Percentiles rank a stretch among this genome's conserved stretches.
Conservation (phyloP, 2,888 invertebrate species). For the Holacanthella duospinosa region DNA sequence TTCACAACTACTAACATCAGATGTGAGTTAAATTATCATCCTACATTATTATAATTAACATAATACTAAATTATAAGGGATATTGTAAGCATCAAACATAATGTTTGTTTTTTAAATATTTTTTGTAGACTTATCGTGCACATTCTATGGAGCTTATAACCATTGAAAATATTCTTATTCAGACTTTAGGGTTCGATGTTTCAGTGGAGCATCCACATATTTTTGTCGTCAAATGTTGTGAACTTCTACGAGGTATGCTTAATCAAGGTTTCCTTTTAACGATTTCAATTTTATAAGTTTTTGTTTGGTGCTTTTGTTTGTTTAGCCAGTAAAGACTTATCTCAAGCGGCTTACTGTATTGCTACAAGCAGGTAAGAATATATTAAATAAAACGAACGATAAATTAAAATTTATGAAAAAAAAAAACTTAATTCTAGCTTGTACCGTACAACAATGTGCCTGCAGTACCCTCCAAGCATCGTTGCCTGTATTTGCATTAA, state of each 20-base stretch:
- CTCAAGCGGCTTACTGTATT: slow-evolving; percentile 97
- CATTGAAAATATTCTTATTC: slow-evolving; percentile 91
- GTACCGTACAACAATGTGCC: slow-evolving; percentile 94
- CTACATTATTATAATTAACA: too few species aligned
- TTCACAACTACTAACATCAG: slow-evolving; percentile 45
- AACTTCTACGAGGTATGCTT: slow-evolving; percentile 74
- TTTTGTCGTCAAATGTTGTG: slow-evolving; percentile 90
- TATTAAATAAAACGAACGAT: neutral
- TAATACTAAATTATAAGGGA: too few species aligned
- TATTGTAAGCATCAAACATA: too few species aligned
- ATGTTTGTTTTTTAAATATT: too few species aligned
- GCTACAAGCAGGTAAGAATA: slow-evolving; percentile 89
- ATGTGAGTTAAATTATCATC: too few species aligned
- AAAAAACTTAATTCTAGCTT: too few species aligned
- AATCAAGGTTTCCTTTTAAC: too few species aligned
- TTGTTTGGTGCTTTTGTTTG: too few species aligned
- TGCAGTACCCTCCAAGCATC: slow-evolving; percentile 89
- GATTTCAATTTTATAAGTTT: neutral
- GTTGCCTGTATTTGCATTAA: slow-evolving; percentile 98
- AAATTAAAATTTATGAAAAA: neutral
- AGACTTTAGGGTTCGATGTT: slow-evolving; percentile 95
- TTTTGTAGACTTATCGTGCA: slow-evolving; percentile 51
- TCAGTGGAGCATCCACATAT: slow-evolving; percentile 97
- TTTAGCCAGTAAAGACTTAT: slow-evolving; percentile 85
- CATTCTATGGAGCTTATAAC: slow-evolving; percentile 87